Conservation (phyloP, 2,797 vertebrate genomes). For the Sebastes trivittatus region DNA sequence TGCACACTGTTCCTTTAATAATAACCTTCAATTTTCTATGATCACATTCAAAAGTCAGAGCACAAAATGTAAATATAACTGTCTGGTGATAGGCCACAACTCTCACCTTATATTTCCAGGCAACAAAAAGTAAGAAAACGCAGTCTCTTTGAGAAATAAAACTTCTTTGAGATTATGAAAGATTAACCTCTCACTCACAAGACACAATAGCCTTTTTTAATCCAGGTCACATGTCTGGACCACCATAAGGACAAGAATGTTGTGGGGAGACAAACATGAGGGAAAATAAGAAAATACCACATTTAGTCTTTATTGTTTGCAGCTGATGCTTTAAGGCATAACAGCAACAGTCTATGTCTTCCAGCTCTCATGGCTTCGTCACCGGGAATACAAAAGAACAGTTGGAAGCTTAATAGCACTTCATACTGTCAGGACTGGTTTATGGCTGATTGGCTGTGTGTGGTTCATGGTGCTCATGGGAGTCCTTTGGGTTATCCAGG, state of each 20-base stretch:
- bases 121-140: not conserved
- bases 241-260: constrained; percentile 29
- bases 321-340: not conserved
- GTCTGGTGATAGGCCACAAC: not conserved
- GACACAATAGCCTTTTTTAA: constrained; percentile 19
- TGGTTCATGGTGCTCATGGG: constrained; percentile 2
- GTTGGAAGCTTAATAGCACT: not conserved
- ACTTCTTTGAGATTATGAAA: constrained; percentile 37
- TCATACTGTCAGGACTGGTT: not conserved
- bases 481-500: not conserved
- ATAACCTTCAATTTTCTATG: not conserved
- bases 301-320: not conserved
- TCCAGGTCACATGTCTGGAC: constrained; percentile 50
- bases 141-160: constrained; percentile 6
- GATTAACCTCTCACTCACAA: constrained; percentile 41
- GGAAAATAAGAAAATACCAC: not conserved
- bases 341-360: not conserved
- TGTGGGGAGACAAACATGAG: not conserved
- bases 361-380: not conserved
- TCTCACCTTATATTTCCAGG: not conserved
- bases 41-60: not conserved
- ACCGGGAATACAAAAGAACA: not conserved
- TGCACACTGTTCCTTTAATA: not conserved
- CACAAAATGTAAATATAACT: not conserved
- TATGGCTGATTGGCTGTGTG: not conserved